These are phyloP conservation scores for Etia nguti DNA, from an alignment of 2,113 vertebrate species.

Conservation along the genomic window DNA sequence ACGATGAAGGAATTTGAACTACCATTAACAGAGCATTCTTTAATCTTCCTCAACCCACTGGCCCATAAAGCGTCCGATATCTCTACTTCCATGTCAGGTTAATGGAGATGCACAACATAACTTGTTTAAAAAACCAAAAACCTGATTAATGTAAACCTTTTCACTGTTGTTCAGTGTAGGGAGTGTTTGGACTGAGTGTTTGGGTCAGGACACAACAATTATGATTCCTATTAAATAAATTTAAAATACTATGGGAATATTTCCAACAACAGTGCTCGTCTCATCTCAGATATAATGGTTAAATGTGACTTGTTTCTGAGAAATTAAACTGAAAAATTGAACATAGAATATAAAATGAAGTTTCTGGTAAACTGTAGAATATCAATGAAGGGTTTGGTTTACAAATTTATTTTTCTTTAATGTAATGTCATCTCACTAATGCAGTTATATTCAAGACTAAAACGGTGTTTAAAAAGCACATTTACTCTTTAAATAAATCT, in stretches of 20 bases:
- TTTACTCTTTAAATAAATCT: background rate
- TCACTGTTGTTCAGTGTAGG: background rate
- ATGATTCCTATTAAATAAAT: background rate
- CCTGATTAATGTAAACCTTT: background rate
- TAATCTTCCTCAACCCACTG: background rate
- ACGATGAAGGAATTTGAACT: background rate
- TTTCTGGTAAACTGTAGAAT: background rate
- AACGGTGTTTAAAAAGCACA: background rate
- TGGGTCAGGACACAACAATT: background rate
- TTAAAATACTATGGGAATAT: background rate
- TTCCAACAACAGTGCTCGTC: background rate
- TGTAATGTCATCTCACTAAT: background rate
- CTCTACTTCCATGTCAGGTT: background rate
- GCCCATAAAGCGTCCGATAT: background rate
- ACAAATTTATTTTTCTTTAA: rapidly evolving
- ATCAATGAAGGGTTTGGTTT: background rate
- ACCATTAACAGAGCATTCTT: background rate
- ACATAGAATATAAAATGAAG: background rate
- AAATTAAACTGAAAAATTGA: background rate
- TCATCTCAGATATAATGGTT: background rate
- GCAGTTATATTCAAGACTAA: background rate
- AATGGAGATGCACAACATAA: background rate
- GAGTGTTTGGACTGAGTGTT: background rate
- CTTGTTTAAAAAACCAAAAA: no score
- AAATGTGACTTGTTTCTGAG: background rate